phyloP scores from a whole-genome alignment of 2,797 vertebrate genomes.

The Coluber constrictor region DNA sequence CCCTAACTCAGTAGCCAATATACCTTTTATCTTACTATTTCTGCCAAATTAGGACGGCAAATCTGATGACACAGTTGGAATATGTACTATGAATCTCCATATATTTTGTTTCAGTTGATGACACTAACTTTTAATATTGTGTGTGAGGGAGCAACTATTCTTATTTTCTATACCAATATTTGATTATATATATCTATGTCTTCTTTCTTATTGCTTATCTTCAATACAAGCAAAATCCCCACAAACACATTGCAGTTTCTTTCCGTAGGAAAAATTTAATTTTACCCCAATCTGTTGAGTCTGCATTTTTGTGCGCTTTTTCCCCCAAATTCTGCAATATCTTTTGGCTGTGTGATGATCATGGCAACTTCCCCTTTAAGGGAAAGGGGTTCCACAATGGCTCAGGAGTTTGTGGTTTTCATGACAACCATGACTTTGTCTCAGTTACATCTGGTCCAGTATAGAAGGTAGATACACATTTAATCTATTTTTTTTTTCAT shows the following conservation, averaged over 20 bases:
- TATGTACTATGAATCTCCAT: not conserved
- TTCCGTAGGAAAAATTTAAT: not conserved
- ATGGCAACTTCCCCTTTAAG: not conserved
- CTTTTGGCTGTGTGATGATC: not conserved
- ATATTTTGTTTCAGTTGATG: not conserved
- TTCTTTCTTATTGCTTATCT: not conserved
- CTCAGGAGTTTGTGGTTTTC: not conserved
- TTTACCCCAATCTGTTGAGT: not conserved
- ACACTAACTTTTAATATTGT: not conserved
- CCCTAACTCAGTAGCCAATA: not conserved
- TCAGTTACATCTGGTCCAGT: not conserved
- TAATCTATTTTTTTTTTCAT: not conserved
- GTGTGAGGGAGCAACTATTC: not conserved
- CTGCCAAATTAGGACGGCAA: not conserved
- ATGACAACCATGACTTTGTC: not conserved
- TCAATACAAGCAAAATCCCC: not conserved
- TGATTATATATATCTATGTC: not conserved
- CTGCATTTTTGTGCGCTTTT: not conserved
- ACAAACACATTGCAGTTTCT: not conserved
- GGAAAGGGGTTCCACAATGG: not conserved
- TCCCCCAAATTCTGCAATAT: not conserved
- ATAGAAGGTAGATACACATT: not conserved
- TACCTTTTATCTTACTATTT: not conserved
- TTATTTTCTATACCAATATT: not conserved
- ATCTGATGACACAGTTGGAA: not conserved